These are phyloP conservation scores for Otus sunia DNA, from an alignment of 2,113 vertebrate genomes.

Conservation along the genomic window DNA sequence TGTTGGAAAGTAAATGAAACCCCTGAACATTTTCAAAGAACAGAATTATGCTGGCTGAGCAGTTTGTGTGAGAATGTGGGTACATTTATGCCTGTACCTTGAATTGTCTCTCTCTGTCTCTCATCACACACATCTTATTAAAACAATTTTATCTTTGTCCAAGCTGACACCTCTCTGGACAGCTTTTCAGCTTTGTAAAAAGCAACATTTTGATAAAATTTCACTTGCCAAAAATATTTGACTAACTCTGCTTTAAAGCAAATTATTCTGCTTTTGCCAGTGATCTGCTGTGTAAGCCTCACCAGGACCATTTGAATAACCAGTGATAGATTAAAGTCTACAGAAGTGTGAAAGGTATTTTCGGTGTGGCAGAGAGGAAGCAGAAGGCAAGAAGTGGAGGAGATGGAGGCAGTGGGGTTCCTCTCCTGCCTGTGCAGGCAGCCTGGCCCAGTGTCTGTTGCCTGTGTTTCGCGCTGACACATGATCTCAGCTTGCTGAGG, in stretches of 20 bases:
- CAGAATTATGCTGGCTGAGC: not conserved
- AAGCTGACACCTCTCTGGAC: not conserved
- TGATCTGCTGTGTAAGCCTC: not conserved
- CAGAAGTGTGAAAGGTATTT: not conserved
- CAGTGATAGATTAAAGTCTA: not conserved
- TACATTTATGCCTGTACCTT: not conserved
- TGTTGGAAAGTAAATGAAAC: not conserved
- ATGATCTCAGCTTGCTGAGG: not conserved
- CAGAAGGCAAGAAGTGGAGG: not conserved
- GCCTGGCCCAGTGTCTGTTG: rapidly evolving
- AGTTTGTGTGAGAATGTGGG: not conserved
- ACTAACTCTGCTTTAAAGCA: not conserved
- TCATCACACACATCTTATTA: not conserved
- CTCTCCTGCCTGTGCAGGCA: not conserved
- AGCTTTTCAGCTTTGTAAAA: not conserved
- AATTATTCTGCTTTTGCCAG: not conserved
- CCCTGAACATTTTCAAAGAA: not conserved
- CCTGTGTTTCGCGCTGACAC: rapidly evolving
- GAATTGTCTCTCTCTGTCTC: not conserved
- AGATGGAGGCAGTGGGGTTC: rapidly evolving
- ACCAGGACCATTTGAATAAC: not conserved
- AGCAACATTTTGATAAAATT: not conserved
- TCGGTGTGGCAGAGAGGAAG: not conserved
- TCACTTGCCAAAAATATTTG: not conserved
- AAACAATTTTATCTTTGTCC: not conserved